Conservation (phyloP, 2,888 invertebrate genomes). For the Nysson spinosus region DNA sequence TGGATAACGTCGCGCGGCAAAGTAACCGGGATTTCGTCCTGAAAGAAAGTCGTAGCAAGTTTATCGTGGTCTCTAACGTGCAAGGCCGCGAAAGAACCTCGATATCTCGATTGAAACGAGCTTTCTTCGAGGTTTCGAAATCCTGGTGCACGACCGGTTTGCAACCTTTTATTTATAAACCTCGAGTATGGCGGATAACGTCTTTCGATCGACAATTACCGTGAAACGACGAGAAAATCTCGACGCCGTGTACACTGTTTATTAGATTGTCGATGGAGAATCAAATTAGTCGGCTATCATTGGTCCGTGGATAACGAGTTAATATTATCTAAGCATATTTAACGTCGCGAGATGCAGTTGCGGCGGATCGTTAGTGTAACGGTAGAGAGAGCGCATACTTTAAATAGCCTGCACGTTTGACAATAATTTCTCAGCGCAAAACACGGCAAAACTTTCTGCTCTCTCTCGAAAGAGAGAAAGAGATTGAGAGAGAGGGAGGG, state of each 20-base stretch:
- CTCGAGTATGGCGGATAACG: constrained; percentile 9
- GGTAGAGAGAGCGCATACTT: constrained; percentile 40
- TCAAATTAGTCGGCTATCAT: too few relatives aligned
- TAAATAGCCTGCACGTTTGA: constrained; percentile 51
- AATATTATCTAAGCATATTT: constrained; percentile 52
- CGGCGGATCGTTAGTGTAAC: constrained; percentile 23
- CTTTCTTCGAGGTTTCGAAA: constrained; percentile 57
- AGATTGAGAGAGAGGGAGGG: too few relatives aligned
- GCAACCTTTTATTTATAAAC: constrained; percentile 6
- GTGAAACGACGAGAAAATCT: neutral
- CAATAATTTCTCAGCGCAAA: constrained; percentile 56
- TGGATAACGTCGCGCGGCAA: neutral
- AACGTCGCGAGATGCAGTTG: constrained; percentile 10
- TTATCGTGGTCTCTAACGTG: constrained; percentile 42
- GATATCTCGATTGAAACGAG: constrained; percentile 51
- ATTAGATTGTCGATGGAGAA: too few relatives aligned
- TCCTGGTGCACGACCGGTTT: constrained; percentile 51
- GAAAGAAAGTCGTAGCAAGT: constrained; percentile 49
- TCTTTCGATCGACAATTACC: constrained; percentile 31
- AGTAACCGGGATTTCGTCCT: constrained; percentile 18
- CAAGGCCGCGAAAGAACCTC: constrained; percentile 57
- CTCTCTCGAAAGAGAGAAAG: too few relatives aligned
- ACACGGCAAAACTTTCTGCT: constrained; percentile 40
- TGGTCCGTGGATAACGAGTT: too few relatives aligned
- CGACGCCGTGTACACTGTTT: too few relatives aligned